These are phyloP conservation scores for Forbesichthys agassizii DNA, from an alignment of 2,113 vertebrate genomes.

Conservation along the genomic window DNA sequence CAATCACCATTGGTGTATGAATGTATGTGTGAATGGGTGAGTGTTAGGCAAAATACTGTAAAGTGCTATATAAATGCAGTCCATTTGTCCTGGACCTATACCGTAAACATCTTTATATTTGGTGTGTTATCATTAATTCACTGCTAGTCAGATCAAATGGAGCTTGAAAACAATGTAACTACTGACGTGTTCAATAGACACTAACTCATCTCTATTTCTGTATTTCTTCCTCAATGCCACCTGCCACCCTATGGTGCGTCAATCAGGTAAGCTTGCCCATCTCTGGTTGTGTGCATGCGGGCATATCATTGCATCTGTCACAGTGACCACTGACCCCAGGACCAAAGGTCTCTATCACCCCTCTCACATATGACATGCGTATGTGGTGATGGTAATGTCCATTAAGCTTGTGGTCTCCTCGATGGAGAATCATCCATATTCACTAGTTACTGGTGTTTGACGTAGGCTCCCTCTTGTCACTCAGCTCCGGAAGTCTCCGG, in stretches of 20 bases:
- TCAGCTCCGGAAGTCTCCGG: neutral
- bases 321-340: no score
- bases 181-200: neutral
- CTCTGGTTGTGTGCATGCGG: neutral
- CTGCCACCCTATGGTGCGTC: neutral
- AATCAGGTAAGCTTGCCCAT: slow-evolving; percentile 55
- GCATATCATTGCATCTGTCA: no score
- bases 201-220: neutral
- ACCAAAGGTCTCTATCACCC: no score
- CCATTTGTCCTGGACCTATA: no score
- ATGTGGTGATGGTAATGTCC: neutral
- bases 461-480: neutral
- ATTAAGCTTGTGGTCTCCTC: slow-evolving; percentile 26
- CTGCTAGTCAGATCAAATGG: slow-evolving; percentile 13
- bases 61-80: no score
- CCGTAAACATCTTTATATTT: no score
- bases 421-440: slow-evolving; percentile 1
- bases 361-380: neutral
- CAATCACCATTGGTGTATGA: no score
- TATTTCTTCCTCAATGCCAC: slow-evolving; percentile 7
- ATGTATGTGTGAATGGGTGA: no score
- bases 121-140: neutral
- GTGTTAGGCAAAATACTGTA: no score
- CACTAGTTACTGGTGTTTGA: slow-evolving; percentile 25
- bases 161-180: neutral